A percentile compares a stretch with the other conserved stretches of the same genome.
Conservation (phyloP, 1,140 invertebrate genomes). For the Drosophila mojavensis region DNA sequence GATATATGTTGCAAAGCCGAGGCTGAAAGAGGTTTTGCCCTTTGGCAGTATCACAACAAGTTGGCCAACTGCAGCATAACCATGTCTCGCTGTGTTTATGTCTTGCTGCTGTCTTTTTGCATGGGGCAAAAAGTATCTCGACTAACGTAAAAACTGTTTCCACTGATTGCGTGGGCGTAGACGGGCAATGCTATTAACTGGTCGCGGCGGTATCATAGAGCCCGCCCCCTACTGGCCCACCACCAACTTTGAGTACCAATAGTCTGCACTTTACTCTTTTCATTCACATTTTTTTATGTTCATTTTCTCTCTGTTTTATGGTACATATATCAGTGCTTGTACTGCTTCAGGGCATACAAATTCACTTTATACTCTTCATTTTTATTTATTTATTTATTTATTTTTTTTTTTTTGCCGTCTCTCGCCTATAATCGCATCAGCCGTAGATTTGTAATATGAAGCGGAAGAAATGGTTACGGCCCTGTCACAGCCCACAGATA, state of each 20-base stretch:
- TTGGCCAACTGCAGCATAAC: constrained; percentile 43
- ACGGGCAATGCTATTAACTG: constrained; percentile 56
- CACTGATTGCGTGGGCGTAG: constrained; percentile 60
- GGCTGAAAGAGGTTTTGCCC: constrained; percentile 15
- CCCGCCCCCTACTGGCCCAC: not conserved
- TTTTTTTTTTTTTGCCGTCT: constrained; percentile 20
- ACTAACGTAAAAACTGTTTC: constrained; percentile 43
- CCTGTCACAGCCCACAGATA: constrained; percentile 11
- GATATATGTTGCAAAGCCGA: not conserved
- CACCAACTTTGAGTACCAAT: constrained; percentile 20
- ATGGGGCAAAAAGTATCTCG: constrained; percentile 34
- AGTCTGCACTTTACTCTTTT: constrained; percentile 28
- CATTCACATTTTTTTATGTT: constrained; percentile 3
- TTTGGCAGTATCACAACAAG: constrained; percentile 43
- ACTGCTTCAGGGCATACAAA: constrained; percentile 42
- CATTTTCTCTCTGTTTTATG: constrained; percentile 26
- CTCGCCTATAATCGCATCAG: constrained; percentile 50
- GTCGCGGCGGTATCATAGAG: constrained; percentile 25
- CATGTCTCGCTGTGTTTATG: constrained; percentile 34
- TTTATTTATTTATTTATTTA: too few species aligned
- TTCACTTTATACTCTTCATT: constrained; percentile 7
- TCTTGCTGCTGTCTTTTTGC: constrained; percentile 5
- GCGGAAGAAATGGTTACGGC: constrained; percentile 47
- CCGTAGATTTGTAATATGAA: constrained; percentile 52
- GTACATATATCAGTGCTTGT: constrained; percentile 39